A percentile compares a stretch with the other conserved stretches of the same genome.
These are phyloP conservation scores for Rhagophthalmus giganteus DNA, from an alignment of 2,888 invertebrate genomes.

Conservation along the genomic window DNA sequence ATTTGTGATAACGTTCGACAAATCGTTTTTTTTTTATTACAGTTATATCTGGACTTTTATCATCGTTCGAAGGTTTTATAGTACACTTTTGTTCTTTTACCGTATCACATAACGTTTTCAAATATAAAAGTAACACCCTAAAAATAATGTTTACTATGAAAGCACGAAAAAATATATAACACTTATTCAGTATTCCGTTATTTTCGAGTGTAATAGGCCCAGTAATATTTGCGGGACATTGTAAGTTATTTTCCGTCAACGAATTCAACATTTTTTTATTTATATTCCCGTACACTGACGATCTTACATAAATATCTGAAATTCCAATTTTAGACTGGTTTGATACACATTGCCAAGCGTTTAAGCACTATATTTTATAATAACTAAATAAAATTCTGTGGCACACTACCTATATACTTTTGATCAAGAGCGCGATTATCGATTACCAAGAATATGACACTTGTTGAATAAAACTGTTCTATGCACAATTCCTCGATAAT, in stretches of 20 bases:
- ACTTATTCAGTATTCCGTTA: background rate
- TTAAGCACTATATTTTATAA: no score
- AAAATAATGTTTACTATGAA: background rate
- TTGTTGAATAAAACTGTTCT: conserved; percentile 6
- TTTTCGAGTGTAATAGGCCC: background rate
- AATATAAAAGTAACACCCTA: no score
- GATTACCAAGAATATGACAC: background rate
- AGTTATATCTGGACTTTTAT: no score
- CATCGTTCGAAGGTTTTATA: no score
- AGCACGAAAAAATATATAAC: background rate
- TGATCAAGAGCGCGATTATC: background rate
- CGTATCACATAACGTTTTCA: no score
- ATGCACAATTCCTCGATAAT: background rate
- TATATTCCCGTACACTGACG: conserved; percentile 6
- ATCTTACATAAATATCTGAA: conserved; percentile 26
- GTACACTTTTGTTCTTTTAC: no score
- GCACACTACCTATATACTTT: no score
- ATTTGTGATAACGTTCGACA: no score
- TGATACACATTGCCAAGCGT: conserved; percentile 32
- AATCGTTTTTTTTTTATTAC: no score
- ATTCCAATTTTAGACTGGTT: conserved; percentile 29
- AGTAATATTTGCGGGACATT: conserved; percentile 13
- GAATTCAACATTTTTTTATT: conserved; percentile 17
- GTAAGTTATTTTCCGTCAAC: conserved; percentile 7
- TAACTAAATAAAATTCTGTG: no score